phyloP scores from a whole-genome alignment of 1,140 invertebrate genomes.

The Wiebesia pumilae region DNA sequence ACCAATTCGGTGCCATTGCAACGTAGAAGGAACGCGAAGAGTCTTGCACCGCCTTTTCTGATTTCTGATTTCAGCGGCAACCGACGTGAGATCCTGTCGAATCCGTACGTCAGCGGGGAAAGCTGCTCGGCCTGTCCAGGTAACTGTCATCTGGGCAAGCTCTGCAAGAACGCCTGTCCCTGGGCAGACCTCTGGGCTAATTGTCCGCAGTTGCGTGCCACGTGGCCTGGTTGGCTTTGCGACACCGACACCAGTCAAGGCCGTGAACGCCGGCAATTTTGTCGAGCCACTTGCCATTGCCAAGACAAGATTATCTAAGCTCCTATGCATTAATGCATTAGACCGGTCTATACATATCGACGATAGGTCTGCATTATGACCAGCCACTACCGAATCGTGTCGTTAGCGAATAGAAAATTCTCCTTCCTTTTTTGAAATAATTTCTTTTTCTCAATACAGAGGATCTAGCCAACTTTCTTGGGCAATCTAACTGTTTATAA shows the following conservation, averaged over 20 bases:
- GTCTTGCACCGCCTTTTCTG: no score
- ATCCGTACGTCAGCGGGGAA: slow-evolving; percentile 81
- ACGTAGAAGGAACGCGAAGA: no score
- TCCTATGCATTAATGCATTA: no score
- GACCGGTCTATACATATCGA: no score
- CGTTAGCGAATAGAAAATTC: neutral
- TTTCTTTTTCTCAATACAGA: no score
- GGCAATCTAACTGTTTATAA: no score
- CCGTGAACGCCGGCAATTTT: slow-evolving; percentile 76
- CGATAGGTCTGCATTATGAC: no score
- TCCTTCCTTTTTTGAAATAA: no score
- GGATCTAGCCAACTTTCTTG: neutral
- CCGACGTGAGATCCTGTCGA: slow-evolving; percentile 77
- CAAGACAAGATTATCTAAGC: slow-evolving; percentile 67
- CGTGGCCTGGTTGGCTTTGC: slow-evolving; percentile 80
- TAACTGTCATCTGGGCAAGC: slow-evolving; percentile 78
- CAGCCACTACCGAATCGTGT: neutral
- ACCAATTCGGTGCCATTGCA: no score
- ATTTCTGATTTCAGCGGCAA: slow-evolving; percentile 80
- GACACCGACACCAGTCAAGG: slow-evolving; percentile 76
- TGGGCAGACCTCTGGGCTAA: slow-evolving; percentile 84
- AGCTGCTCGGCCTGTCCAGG: slow-evolving; percentile 80
- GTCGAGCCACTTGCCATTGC: slow-evolving; percentile 84
- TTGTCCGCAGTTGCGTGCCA: slow-evolving; percentile 79
- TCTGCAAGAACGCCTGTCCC: slow-evolving; percentile 85